phyloP scores from a whole-genome alignment of 1,140 invertebrate species.

The Cydia fagiglandana region DNA sequence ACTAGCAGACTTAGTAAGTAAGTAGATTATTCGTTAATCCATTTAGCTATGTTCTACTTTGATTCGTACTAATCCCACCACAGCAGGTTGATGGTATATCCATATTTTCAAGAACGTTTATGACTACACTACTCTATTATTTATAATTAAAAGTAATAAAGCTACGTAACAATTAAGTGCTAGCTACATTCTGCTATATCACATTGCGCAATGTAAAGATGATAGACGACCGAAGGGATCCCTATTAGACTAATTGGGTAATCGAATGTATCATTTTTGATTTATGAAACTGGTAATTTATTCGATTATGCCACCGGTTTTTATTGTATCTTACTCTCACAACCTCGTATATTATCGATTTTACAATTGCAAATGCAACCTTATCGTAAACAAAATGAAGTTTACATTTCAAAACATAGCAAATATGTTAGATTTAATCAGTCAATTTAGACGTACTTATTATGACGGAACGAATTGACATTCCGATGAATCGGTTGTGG shows the following conservation, averaged over 20 bases:
- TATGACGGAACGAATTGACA: not conserved
- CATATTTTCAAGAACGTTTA: not conserved
- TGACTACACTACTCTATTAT: not conserved
- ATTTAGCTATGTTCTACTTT: not conserved
- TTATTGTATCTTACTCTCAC: not conserved
- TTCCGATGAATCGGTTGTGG: not conserved
- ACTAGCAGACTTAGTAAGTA: not conserved
- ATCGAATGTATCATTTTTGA: not conserved
- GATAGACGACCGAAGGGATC: conserved; percentile 15
- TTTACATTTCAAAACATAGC: not conserved
- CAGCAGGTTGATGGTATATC: too few species aligned
- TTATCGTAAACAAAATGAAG: not conserved
- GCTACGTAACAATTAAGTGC: not conserved
- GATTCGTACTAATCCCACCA: too few species aligned
- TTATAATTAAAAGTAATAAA: not conserved
- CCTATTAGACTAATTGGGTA: conserved; percentile 9
- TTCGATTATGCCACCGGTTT: not conserved
- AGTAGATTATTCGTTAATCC: not conserved
- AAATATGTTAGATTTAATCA: not conserved
- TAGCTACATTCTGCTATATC: not conserved
- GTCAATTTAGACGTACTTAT: not conserved
- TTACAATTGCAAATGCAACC: not conserved
- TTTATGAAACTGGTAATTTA: conserved; percentile 6
- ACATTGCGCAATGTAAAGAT: not conserved
- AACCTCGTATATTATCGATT: not conserved